Conservation (phyloP, 2,888 invertebrate genomes). For the Brachycybe producta region DNA sequence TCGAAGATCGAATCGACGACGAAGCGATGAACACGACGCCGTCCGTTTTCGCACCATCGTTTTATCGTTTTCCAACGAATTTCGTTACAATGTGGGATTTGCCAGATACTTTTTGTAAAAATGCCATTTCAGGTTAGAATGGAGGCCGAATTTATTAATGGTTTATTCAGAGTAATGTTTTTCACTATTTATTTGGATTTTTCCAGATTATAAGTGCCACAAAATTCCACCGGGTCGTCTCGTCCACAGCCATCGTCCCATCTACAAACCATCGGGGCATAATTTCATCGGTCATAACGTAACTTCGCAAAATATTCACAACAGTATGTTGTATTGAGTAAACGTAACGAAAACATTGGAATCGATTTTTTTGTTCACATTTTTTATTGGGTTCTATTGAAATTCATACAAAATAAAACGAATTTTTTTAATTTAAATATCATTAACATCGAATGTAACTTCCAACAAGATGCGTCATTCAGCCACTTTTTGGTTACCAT, state of each 20-base stretch:
- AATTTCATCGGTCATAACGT: not conserved
- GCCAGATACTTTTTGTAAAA: conserved; percentile 6
- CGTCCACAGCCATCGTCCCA: not conserved
- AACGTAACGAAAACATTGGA: not conserved
- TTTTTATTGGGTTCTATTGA: not conserved
- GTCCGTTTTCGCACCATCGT: conserved; percentile 77
- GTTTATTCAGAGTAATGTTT: not conserved
- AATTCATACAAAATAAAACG: too few species aligned
- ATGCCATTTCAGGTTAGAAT: conserved; percentile 7
- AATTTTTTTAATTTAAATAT: too few species aligned
- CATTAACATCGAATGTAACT: too few species aligned
- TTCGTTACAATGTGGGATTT: conserved; percentile 8
- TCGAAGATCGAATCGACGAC: conserved; percentile 45
- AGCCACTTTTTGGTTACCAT: too few species aligned
- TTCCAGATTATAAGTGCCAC: conserved; percentile 11
- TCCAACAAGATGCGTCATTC: too few species aligned
- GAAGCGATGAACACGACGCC: conserved; percentile 27
- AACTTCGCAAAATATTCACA: conserved; percentile 8
- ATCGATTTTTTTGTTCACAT: not conserved
- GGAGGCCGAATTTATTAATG: not conserved
- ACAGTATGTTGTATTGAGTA: conserved; percentile 15
- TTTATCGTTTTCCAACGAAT: conserved; percentile 76
- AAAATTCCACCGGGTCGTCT: too few species aligned
- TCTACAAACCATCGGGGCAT: conserved; percentile 1
- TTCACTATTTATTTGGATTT: too few species aligned